These are phyloP conservation scores for Myotis lucifugus DNA, from an alignment of 2,113 vertebrate genomes.

Conservation along the genomic window DNA sequence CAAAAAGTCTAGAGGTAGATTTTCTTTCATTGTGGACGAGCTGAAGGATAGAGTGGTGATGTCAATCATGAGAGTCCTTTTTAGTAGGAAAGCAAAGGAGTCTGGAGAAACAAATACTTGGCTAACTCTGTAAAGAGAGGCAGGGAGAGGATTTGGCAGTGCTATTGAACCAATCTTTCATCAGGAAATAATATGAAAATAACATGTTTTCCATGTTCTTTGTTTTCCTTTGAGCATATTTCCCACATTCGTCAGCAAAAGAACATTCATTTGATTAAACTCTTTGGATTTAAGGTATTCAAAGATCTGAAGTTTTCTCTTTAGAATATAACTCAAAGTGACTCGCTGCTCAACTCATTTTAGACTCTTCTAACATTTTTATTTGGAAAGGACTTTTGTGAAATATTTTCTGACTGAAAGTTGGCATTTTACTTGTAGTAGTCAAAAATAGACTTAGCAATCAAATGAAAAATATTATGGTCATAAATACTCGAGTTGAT, in stretches of 20 bases:
- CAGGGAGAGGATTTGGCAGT: background rate
- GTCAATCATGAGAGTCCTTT: background rate
- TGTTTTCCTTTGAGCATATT: slow-evolving; percentile 42
- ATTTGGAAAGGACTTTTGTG: background rate
- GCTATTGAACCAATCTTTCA: slow-evolving; percentile 27
- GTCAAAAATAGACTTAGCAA: background rate
- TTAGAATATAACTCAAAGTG: slow-evolving; percentile 4
- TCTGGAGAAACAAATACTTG: background rate
- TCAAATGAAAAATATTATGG: background rate
- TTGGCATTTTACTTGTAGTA: slow-evolving; percentile 16
- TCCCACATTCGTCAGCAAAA: background rate
- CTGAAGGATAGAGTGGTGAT: background rate
- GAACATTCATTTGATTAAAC: slow-evolving; percentile 1
- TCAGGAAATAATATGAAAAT: slow-evolving; percentile 42
- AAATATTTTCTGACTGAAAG: slow-evolving; percentile 22
- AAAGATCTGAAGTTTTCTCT: slow-evolving; percentile 10
- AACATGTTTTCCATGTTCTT: background rate
- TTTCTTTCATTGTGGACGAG: background rate
- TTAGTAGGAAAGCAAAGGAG: background rate
- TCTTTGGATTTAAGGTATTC: background rate
- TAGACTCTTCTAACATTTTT: slow-evolving; percentile 6
- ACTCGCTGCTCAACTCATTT: background rate
- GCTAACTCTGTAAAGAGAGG: slow-evolving; percentile 9
- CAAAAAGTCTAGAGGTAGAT: background rate
- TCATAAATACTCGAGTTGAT: slow-evolving; percentile 9